Percentiles rank a stretch among this genome's conserved stretches.
These are phyloP conservation scores for Dasypogon diadema DNA, from an alignment of 2,888 invertebrate genomes.

Conservation along the genomic window DNA sequence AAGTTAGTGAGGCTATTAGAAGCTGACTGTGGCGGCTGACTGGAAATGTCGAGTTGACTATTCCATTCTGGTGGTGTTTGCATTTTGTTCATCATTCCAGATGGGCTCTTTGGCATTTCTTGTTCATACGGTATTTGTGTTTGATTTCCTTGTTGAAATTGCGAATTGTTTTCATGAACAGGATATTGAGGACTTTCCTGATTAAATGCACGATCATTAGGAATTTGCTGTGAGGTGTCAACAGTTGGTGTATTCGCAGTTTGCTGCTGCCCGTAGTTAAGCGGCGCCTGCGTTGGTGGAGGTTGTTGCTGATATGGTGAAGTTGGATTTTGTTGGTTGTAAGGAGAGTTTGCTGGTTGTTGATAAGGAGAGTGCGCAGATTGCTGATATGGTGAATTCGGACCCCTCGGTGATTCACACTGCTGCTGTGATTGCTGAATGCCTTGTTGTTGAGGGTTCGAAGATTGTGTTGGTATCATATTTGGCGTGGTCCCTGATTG, in stretches of 20 bases:
- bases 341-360: slow-evolving; percentile 60
- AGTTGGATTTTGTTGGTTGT: slow-evolving; percentile 61
- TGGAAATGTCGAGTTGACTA: slow-evolving; percentile 50
- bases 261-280: slow-evolving; percentile 48
- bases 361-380: slow-evolving; percentile 70
- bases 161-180: slow-evolving; percentile 39
- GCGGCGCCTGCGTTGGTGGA: slow-evolving; percentile 56
- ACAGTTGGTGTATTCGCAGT: slow-evolving; percentile 60
- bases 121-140: slow-evolving; percentile 39
- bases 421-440: slow-evolving; percentile 59
- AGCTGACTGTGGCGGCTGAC: not conserved
- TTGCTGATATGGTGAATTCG: slow-evolving; percentile 69
- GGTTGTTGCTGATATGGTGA: slow-evolving; percentile 70
- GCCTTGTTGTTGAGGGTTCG: slow-evolving; percentile 61
- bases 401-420: slow-evolving; percentile 66
- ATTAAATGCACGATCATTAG: slow-evolving; percentile 59
- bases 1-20: not conserved
- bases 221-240: slow-evolving; percentile 61
- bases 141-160: slow-evolving; percentile 40
- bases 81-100: slow-evolving; percentile 48
- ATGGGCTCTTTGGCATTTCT: slow-evolving; percentile 42
- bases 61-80: slow-evolving; percentile 50
- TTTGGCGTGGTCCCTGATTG: slow-evolving; percentile 25
- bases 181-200: slow-evolving; percentile 48
- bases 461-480: slow-evolving; percentile 55